phyloP scores from a whole-genome alignment of 1,140 invertebrate genomes.

The Thaumetopoea pityocampa region DNA sequence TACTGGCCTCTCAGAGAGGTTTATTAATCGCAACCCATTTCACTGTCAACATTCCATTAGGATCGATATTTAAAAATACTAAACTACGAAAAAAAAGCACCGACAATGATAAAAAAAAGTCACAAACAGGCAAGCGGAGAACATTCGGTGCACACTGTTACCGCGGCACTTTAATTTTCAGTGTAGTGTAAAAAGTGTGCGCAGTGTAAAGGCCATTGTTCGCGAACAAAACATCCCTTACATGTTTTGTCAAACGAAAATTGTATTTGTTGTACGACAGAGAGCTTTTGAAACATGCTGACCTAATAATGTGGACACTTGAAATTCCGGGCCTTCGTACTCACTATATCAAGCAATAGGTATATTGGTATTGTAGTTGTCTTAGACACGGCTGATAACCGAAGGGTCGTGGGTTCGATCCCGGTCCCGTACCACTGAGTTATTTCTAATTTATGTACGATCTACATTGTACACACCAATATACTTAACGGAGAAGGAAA shows the following conservation, averaged over 20 bases:
- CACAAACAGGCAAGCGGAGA: constrained; percentile 45
- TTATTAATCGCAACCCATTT: constrained; percentile 73
- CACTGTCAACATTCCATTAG: constrained; percentile 65
- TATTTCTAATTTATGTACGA: too few relatives aligned
- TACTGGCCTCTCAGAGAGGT: constrained; percentile 51
- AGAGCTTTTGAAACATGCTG: constrained; percentile 23
- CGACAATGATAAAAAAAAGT: constrained; percentile 57
- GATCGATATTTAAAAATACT: constrained; percentile 57
- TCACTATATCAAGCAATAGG: neutral
- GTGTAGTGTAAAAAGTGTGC: constrained; percentile 64
- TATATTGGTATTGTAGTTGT: too few relatives aligned
- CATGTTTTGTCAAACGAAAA: constrained; percentile 38
- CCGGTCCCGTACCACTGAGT: too few relatives aligned
- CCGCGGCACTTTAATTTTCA: constrained; percentile 68
- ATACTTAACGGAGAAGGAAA: too few relatives aligned
- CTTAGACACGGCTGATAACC: too few relatives aligned
- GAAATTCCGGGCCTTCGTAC: constrained; percentile 5
- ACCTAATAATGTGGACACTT: constrained; percentile 51
- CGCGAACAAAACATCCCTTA: constrained; percentile 43
- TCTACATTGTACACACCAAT: too few relatives aligned
- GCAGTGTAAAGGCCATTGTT: constrained; percentile 51
- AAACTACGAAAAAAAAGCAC: constrained; percentile 48
- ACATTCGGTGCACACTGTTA: constrained; percentile 60
- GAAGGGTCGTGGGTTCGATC: too few relatives aligned
- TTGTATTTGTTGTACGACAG: constrained; percentile 36